Base-by-base conservation (phyloP, 30 jellyfish, hydroid and myxozoan genomes). In the Euphysa ruthae region DNA sequence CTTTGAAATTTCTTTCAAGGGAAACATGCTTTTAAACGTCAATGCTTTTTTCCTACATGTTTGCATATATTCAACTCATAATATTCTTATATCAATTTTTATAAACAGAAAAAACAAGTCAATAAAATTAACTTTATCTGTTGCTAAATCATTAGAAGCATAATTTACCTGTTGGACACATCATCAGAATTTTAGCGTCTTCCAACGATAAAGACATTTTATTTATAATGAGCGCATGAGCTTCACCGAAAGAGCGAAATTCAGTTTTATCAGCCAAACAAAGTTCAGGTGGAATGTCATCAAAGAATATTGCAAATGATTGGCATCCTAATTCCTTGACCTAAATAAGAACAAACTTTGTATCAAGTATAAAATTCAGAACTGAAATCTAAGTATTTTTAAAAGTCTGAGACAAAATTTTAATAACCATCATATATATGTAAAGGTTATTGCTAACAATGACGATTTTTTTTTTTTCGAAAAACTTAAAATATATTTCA, bases 141-240 rank as follows among this genome's bases (percentile, higher is more conserved):
- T n/a, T n/a, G n/a, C n/a, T n/a, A n/a, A 16, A 20, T n/a, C 12
- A 8, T 8, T 38, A 46, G 8, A n/a, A 5, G 23, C 18, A 4
- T n/a, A 46, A 3, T 83, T 22, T 18, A 88, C 98, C 98, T 70
- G 98, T 90, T 58, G 98, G 98, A 55, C 98, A 90, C 19, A 81
- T 78, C 51, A 85, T 68, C 43, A 56, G 15, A 8, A 46, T 46
- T 46, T 46, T 46, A 7, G 42, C 69, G 1, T 21, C 29, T 27
- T 56, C 56, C 21, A 93, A 91, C 23, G 51, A 63, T 19, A 81
- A 88, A 64, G 61, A 81, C 38, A 90, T 32, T 34, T 72, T 78
- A 74, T 90, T 90, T 13, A 93, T 69, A 26, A 81, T 62, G 31
- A 50, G 32, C 27, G 74, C 95, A 56, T 90, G 98, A 1, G 98